Base-by-base conservation (phyloP, 2,113 vertebrate genomes). In the Prinia subflava region DNA sequence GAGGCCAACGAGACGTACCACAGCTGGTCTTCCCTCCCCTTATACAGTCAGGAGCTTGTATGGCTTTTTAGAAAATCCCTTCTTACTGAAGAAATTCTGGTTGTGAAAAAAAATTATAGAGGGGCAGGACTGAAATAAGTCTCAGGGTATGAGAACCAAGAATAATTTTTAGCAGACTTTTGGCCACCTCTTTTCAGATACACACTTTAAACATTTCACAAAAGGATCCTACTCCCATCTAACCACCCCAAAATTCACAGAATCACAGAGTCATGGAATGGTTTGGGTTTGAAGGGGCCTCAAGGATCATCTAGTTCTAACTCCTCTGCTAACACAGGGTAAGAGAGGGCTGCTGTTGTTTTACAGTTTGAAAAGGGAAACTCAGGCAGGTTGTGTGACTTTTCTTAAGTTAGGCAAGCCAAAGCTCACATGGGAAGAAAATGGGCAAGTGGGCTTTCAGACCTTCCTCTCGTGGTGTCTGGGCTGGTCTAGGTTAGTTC, bases 381-480 rank as follows among this genome's bases (percentile, higher is more conserved):
- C 24, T 49, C 37, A 11, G 28, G 69, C 30, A 90, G 5, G 35
- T 46, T 59, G 47, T 70, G 47, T 56, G 52, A 59, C 13, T 78
- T 74, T 71, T 75, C 24, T n/a, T 47, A 55, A 59, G 20, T 49
- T 33, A 53, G 5, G 16, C 10, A 62, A 62, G 28, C 10, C 35
- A 59, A 50, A 67, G n/a, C 6, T 70, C 35, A 39, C 1, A 2
- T 33, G 53, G 44, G 74, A 82, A 65, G 67, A 24, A 56, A 62
- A 23, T 9, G 41, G 33, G 39, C 64, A 30, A 83, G 31, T n/a
- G 24, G 13, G 9, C 27, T n/a, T 78, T 83, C 69, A 71, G 68
- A 76, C 5, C 19, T 55, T 35, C 17, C 7, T 81, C 23, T 75
- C 0, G 0, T n/a, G 44, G 71, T 6, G 6, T 59, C 31, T 79